phyloP scores from a whole-genome alignment of 2,888 invertebrate genomes.

The Cephalotes varians region DNA sequence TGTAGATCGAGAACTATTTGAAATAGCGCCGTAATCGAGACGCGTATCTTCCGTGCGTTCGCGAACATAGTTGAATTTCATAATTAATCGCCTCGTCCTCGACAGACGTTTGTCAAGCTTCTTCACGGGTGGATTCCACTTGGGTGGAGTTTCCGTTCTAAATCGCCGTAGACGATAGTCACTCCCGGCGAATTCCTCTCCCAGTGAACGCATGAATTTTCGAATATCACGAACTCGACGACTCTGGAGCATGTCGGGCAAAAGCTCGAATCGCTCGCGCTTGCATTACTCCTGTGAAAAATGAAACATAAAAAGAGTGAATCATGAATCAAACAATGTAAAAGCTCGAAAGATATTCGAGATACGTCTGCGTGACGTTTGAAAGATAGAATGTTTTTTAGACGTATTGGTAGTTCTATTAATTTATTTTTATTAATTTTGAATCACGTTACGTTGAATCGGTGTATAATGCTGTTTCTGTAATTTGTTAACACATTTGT shows the following conservation, averaged over 20 bases:
- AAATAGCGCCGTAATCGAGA: slow-evolving; percentile 38
- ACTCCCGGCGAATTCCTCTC: not conserved
- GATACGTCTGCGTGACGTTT: not conserved
- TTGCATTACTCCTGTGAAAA: not conserved
- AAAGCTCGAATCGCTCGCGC: slow-evolving; percentile 6
- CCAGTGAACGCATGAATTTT: slow-evolving; percentile 40
- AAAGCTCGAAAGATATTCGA: slow-evolving; percentile 4
- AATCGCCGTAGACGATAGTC: slow-evolving; percentile 29
- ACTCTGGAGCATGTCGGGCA: not conserved
- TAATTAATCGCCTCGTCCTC: slow-evolving; percentile 49
- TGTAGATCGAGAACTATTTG: slow-evolving; percentile 49
- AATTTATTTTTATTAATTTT: not conserved
- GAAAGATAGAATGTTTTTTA: not conserved
- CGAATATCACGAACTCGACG: slow-evolving; percentile 31
- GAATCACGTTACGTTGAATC: not conserved
- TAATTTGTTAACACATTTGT: not conserved
- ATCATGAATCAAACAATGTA: not conserved
- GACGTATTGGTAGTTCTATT: not conserved
- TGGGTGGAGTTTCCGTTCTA: slow-evolving; percentile 41
- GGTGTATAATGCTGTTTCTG: not conserved
- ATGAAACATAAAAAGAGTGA: not conserved
- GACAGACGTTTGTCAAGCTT: slow-evolving; percentile 51
- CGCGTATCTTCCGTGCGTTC: not conserved
- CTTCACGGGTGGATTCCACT: slow-evolving; percentile 25
- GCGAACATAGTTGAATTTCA: slow-evolving; percentile 37